Base-by-base conservation (phyloP, 2,113 vertebrate genomes). In the Lepus europaeus region DNA sequence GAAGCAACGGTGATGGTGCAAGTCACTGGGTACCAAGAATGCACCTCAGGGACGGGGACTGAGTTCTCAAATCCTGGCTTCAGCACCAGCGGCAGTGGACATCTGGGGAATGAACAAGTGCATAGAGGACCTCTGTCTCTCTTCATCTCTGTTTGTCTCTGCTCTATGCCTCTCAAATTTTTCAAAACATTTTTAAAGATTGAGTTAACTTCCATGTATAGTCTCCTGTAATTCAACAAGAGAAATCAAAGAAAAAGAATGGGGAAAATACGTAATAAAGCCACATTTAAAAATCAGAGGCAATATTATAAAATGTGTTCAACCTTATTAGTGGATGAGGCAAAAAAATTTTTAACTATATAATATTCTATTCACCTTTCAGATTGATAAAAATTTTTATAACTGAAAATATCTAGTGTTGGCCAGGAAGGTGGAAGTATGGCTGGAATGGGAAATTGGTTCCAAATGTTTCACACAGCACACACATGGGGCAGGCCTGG, bases 271-370 rank as follows among this genome's bases (percentile, higher is more conserved):
- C 70, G n/a, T 33, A 88, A 87, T 63, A 53, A 70, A 70, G 16
- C 39, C n/a, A 82, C 27, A 87, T 29, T 66, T 68, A 70, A 70
- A 79, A 90, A 93, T 79, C 53, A 95, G 25, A 45, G 45, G 45
- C 45, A 73, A 82, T 33, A 82, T 93, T 76, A 90, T 31, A 89
- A 87, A 93, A 80, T 80, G 16, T 76, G 25, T 12, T 69, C 39
- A 63, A 70, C 82, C 51, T 87, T n/a, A 80, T 11, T 87, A 90
- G 53, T 19, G 39, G 45, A 33, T 87, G 36, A 83, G 6, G 29
- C 82, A 76, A 91, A 36, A 29, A 69, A 76, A 19, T 89, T 70
- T 77, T 76, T 53, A 87, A 78, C 51, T 33, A 76, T 39, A 68
- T 69, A 77, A 13, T 81, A 74, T 56, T 83, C 31, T 79, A 87